These are phyloP conservation scores for Aleadryas rufinucha DNA, from an alignment of 2,113 vertebrate genomes.

Conservation along the genomic window DNA sequence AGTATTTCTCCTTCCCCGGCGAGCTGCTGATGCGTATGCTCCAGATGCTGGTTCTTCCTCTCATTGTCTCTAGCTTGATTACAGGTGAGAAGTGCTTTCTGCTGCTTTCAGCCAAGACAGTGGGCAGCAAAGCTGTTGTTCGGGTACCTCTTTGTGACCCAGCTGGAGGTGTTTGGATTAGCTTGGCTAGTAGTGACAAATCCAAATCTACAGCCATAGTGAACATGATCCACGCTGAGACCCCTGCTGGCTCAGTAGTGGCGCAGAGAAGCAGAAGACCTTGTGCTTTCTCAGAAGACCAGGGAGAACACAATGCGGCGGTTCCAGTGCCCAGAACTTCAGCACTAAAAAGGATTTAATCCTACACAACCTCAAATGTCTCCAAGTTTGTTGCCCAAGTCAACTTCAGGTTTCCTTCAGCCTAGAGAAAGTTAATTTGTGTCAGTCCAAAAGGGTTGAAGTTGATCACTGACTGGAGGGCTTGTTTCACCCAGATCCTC, in stretches of 20 bases:
- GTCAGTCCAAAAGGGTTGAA: neutral
- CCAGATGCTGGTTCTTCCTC: conserved; percentile 93
- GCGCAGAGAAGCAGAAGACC: neutral
- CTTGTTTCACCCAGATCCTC: neutral
- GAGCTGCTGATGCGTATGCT: conserved; percentile 98
- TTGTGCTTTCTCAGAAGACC: neutral
- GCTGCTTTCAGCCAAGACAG: neutral
- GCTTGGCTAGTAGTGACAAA: neutral
- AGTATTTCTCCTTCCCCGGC: conserved; percentile 94
- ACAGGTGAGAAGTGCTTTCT: conserved; percentile 78
- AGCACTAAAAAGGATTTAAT: neutral
- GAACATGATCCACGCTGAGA: neutral
- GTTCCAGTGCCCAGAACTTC: neutral
- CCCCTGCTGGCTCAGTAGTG: neutral
- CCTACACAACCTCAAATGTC: neutral
- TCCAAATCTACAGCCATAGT: neutral
- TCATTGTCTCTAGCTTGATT: conserved; percentile 94
- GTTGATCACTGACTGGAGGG: neutral
- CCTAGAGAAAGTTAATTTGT: neutral
- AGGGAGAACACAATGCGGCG: neutral
- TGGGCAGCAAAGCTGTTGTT: neutral
- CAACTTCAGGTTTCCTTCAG: neutral
- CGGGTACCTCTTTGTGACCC: neutral
- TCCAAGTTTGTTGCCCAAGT: neutral
- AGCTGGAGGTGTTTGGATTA: neutral